Evolutionary conservation across 2,888 invertebrate species (phyloP), one percentile per base, ranked within the genome.

Genomic region (Elgonia sp.): DNA sequence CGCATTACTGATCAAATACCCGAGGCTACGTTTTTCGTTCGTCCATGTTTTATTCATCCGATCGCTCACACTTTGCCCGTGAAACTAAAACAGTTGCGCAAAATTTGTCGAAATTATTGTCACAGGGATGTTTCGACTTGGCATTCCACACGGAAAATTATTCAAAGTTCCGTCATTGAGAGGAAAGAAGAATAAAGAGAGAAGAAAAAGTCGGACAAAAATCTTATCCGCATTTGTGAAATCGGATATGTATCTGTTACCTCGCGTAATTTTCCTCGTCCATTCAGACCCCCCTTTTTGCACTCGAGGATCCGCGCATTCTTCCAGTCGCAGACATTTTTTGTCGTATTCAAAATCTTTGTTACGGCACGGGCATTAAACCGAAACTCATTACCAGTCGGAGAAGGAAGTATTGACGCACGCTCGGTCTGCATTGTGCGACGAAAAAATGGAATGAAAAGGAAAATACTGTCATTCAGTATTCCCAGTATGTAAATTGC

Each of bases 301-400:
- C 82, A 55, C 77, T 82, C 72, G 81, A 82, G 70, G 63, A 72
- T 76, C 53, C 40, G 73, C 70, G 69, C 79, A 86, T 86, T 86
- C 73, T 79, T 82, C 46, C 21, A 73, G 16, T 55, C 40, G 79
- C 87, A 65, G 87, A 80, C 86, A 87, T 83, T 83, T 86, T 87
- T 87, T 79, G 83, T 83, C 69, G 79, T 73, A 75, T 84, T 87
- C 87, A 80, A 87, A 83, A 86, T 86, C 83, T 86, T 86, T 86
- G 83, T 79, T 86, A 65, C 40, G 42, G 57, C 72, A 72, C 57
- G 65, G 82, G 72, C 73, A 77, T 86, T 86, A 86, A 82, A 82
- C 72, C 83, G 82, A 83, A 87, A 83, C 86, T 87, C 86, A 87
- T 87, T 87, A 83, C 79, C 86, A 83, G 79, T 83, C 73, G 83